phyloP scores from a whole-genome alignment of 2,797 vertebrate species.

The Anas acuta region DNA sequence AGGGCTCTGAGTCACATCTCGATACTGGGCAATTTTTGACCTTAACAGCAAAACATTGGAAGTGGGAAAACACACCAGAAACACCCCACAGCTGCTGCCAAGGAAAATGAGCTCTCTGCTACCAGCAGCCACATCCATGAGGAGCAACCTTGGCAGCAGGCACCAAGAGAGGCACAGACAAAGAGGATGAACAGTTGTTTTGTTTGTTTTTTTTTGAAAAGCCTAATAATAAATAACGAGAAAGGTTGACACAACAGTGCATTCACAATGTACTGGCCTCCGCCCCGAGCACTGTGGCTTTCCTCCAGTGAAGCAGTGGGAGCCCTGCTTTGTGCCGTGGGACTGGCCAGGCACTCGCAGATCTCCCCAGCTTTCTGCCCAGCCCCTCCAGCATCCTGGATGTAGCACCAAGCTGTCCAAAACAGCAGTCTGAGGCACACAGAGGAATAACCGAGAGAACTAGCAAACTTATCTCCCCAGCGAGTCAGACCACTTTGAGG shows the following conservation, averaged over 20 bases:
- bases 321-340: not conserved
- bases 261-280: not conserved
- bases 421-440: not conserved
- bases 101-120: not conserved
- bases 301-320: not conserved
- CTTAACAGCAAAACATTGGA: not conserved
- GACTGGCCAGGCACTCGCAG: fast-evolving
- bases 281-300: fast-evolving
- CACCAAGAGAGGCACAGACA: not conserved
- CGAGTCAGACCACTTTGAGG: not conserved
- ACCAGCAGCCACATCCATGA: not conserved
- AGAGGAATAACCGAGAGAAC: not conserved
- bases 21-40: not conserved
- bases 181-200: not conserved
- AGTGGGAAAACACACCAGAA: not conserved
- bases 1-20: not conserved
- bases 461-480: fast-evolving
- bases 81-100: not conserved
- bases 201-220: not conserved
- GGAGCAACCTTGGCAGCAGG: fast-evolving
- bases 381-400: not conserved
- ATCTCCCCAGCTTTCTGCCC: not conserved
- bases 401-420: not conserved
- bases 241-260: not conserved
- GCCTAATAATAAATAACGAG: constrained; percentile 6